Percentiles rank a stretch among this genome's conserved stretches.
These are phyloP conservation scores for Tineola bisselliella DNA, from an alignment of 2,888 invertebrate species.

Conservation along the genomic window DNA sequence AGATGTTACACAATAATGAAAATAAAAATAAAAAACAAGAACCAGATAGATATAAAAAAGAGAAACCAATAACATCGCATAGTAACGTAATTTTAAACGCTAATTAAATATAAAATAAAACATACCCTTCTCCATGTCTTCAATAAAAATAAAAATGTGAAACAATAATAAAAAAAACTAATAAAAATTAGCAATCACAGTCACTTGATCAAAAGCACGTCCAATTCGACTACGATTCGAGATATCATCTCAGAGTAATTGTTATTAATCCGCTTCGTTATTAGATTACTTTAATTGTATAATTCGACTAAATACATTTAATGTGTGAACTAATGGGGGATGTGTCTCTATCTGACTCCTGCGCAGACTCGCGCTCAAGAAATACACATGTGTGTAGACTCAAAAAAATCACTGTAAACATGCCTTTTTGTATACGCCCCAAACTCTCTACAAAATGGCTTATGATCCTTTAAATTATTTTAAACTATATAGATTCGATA, in stretches of 20 bases:
- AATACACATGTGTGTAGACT: slow-evolving; percentile 42
- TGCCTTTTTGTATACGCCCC: slow-evolving; percentile 26
- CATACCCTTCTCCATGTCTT: slow-evolving; percentile 55
- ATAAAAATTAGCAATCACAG: slow-evolving; percentile 27
- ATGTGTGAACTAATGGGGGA: slow-evolving; percentile 66
- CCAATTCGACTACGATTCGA: slow-evolving; percentile 38
- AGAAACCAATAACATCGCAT: too few species aligned
- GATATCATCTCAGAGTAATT: slow-evolving; percentile 34
- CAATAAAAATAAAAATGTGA: slow-evolving; percentile 17
- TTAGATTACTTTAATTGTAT: slow-evolving; percentile 67
- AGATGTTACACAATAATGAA: too few species aligned
- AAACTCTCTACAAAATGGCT: background rate
- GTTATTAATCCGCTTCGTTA: slow-evolving; percentile 62
- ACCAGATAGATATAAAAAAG: too few species aligned
- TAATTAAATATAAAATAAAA: slow-evolving; percentile 9
- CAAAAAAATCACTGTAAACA: slow-evolving; percentile 36
- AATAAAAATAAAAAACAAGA: too few species aligned
- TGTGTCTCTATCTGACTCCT: slow-evolving; percentile 56
- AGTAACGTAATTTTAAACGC: too few species aligned
- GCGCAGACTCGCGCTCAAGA: slow-evolving; percentile 30
- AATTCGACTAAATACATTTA: slow-evolving; percentile 62
- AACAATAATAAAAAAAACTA: background rate
- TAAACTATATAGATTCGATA: slow-evolving; percentile 9
- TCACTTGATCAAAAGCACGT: slow-evolving; percentile 38
- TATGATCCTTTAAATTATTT: slow-evolving; percentile 17